phyloP scores from a whole-genome alignment of 2,888 invertebrate species.

The Sphecodes monilicornis region DNA sequence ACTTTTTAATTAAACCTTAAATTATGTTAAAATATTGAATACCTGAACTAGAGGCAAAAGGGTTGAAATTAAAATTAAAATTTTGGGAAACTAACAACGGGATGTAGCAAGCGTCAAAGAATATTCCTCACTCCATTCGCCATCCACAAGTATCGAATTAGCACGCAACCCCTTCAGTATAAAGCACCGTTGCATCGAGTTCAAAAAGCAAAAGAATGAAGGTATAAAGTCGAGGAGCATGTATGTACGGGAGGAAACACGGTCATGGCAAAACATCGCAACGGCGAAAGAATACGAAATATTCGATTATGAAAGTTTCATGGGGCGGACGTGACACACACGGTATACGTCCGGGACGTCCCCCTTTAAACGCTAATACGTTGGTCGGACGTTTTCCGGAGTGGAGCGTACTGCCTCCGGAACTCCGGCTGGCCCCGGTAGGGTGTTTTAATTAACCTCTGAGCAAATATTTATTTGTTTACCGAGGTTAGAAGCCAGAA shows the following conservation, averaged over 20 bases:
- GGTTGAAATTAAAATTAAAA: too few species aligned
- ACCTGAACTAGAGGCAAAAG: too few species aligned
- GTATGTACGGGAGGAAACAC: not conserved
- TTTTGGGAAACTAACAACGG: too few species aligned
- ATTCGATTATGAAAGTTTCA: slow-evolving; percentile 59
- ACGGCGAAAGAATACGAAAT: slow-evolving; percentile 1
- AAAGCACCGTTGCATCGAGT: not conserved
- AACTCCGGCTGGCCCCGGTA: slow-evolving; percentile 2
- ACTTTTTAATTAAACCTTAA: too few species aligned
- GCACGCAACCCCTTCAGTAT: not conserved
- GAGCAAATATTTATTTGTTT: slow-evolving; percentile 67
- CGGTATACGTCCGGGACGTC: not conserved
- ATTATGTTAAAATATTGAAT: too few species aligned
- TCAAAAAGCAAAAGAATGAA: not conserved
- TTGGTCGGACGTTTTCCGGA: slow-evolving; percentile 48
- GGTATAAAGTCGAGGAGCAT: not conserved
- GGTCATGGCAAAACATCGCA: not conserved
- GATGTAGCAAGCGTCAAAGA: not conserved
- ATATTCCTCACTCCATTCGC: not conserved
- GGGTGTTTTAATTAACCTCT: slow-evolving; percentile 64
- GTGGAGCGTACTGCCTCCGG: slow-evolving; percentile 12
- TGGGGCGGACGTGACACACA: not conserved
- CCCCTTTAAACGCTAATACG: slow-evolving; percentile 56
- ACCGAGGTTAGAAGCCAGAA: slow-evolving; percentile 45
- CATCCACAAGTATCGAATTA: not conserved